Percentiles rank a stretch among this genome's conserved stretches.
These are phyloP conservation scores for Cephalophus harveyi DNA, from an alignment of 2,113 vertebrate species.

Conservation along the genomic window DNA sequence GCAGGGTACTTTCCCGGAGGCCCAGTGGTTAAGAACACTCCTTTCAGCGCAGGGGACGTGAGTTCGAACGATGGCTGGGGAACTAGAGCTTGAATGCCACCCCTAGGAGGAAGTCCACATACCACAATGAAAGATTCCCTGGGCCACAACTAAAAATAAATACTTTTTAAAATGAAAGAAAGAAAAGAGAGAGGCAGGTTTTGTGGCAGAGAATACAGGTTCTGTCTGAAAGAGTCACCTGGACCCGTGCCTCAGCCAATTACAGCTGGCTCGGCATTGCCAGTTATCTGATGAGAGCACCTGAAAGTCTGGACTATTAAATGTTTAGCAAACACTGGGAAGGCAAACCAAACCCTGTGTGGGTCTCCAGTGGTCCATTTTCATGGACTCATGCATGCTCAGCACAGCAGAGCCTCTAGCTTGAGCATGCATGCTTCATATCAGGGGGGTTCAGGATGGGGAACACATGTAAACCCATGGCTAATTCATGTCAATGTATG, in stretches of 20 bases:
- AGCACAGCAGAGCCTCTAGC: not conserved
- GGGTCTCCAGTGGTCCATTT: not conserved
- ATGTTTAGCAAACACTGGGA: not conserved
- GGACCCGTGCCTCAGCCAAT: not conserved
- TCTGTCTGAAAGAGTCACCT: not conserved
- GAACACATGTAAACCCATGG: no score
- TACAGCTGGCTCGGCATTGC: not conserved
- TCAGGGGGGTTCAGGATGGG: not conserved
- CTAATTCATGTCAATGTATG: no score
- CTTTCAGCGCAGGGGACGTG: not conserved
- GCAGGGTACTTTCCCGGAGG: not conserved
- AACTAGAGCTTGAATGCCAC: not conserved
- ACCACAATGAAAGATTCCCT: not conserved
- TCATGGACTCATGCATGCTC: not conserved
- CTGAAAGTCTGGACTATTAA: not conserved
- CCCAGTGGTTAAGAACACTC: not conserved
- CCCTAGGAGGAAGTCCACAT: not conserved
- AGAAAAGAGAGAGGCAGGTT: not conserved
- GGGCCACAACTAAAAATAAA: not conserved
- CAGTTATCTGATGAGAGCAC: not conserved
- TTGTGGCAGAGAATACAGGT: not conserved
- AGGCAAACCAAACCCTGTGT: not conserved
- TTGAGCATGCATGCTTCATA: not conserved
- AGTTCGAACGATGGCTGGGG: accelerated
- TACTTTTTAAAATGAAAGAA: not conserved